phyloP scores from a whole-genome alignment of 2,888 invertebrate genomes.

The Salpingus planirostris region DNA sequence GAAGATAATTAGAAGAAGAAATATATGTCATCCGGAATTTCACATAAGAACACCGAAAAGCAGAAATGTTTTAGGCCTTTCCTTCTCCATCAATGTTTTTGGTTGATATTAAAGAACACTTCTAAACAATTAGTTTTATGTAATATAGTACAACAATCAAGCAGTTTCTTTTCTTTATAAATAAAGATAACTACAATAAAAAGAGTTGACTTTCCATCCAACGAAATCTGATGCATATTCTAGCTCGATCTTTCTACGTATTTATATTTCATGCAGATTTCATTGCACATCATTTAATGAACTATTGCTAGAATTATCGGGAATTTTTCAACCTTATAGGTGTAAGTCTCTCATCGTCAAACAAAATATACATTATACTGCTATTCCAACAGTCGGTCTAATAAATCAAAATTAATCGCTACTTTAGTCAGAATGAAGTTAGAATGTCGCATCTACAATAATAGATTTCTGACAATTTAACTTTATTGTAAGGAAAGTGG shows the following conservation, averaged over 20 bases:
- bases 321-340: too few species aligned
- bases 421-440: too few species aligned
- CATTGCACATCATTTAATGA: conserved; percentile 9
- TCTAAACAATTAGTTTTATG: conserved; percentile 19
- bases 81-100: background rate
- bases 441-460: too few species aligned
- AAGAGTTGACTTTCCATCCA: conserved; percentile 5
- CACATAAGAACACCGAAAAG: conserved; percentile 19
- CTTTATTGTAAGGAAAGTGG: too few species aligned
- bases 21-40: conserved; percentile 6
- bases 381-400: too few species aligned
- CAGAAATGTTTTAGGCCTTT: conserved; percentile 18
- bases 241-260: background rate
- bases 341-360: too few species aligned
- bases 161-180: too few species aligned
- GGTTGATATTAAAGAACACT: conserved; percentile 12
- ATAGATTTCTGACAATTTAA: too few species aligned
- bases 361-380: too few species aligned
- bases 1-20: too few species aligned
- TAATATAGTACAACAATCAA: conserved; percentile 15
- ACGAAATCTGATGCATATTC: conserved; percentile 10
- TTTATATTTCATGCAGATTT: conserved; percentile 8
- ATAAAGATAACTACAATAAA: conserved; percentile 9
- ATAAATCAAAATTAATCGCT: too few species aligned
- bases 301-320: conserved; percentile 14